Conservation (phyloP, 2,113 vertebrate genomes). For the Anarrhichthys ocellatus region DNA sequence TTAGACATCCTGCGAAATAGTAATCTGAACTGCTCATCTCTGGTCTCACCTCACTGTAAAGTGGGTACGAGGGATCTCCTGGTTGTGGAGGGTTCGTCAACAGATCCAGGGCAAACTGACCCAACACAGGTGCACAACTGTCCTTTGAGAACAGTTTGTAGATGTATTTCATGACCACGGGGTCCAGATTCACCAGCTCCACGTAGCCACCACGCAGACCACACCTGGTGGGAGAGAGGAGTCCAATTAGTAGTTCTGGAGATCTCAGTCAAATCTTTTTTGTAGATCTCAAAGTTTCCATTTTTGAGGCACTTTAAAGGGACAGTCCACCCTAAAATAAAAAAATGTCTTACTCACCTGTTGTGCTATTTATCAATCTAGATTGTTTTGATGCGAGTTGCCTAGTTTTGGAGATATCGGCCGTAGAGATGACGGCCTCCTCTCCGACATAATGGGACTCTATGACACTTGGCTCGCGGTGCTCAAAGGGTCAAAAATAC, state of each 20-base stretch:
- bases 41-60: slow-evolving; percentile 63
- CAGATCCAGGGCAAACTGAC: slow-evolving; percentile 80
- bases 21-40: neutral
- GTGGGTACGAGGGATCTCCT: slow-evolving; percentile 78
- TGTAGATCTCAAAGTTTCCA: neutral
- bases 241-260: neutral
- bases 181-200: slow-evolving; percentile 84
- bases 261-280: neutral
- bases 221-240: slow-evolving; percentile 67
- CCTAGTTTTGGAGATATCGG: neutral
- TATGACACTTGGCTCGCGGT: neutral
- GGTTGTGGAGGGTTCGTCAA: slow-evolving; percentile 79
- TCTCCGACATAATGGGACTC: neutral
- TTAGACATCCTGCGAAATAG: neutral
- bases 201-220: slow-evolving; percentile 83
- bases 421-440: neutral
- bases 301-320: neutral
- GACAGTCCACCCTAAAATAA: neutral
- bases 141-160: slow-evolving; percentile 13
- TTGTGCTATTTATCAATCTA: neutral
- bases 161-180: slow-evolving; percentile 45
- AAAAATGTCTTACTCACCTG: neutral
- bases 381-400: neutral
- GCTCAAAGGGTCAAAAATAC: neutral
- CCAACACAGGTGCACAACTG: slow-evolving; percentile 42